Evolutionary conservation across 2,888 invertebrate species (phyloP).

Genomic region (Mystacides longicornis): DNA sequence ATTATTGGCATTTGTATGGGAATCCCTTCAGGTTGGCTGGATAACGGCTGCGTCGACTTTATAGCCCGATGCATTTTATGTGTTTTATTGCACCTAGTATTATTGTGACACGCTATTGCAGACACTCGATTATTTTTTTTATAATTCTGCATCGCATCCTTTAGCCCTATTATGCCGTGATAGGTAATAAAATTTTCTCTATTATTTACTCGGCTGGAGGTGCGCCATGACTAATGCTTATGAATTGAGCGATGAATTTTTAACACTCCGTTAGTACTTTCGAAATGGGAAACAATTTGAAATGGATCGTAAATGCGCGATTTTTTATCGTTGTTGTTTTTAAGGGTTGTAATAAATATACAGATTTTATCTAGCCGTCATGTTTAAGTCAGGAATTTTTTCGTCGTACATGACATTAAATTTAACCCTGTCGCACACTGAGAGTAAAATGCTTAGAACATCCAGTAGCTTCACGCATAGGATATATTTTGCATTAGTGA

Average conservation of each 20-base stretch:
- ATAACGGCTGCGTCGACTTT: neutral
- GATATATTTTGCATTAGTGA: too few relatives aligned
- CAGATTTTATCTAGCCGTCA: neutral
- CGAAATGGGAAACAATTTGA: neutral
- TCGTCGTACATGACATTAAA: neutral
- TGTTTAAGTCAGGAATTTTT: too few relatives aligned
- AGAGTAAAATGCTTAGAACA: too few relatives aligned
- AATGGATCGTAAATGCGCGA: neutral
- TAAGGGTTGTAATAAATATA: conserved; percentile 1
- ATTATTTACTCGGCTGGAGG: conserved; percentile 3
- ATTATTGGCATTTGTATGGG: neutral
- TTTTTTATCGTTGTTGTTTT: neutral
- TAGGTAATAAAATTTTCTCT: neutral
- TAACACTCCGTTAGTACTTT: neutral
- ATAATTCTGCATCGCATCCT: neutral
- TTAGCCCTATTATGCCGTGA: neutral
- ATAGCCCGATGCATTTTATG: neutral
- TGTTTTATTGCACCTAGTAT: neutral
- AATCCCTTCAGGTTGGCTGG: neutral
- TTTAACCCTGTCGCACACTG: too few relatives aligned
- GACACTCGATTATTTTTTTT: neutral
- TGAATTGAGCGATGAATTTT: conserved; percentile 1
- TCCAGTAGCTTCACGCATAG: too few relatives aligned
- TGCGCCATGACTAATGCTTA: neutral
- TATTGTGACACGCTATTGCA: neutral